phyloP scores from a whole-genome alignment of 2,113 vertebrate species.

The Malurus melanocephalus region DNA sequence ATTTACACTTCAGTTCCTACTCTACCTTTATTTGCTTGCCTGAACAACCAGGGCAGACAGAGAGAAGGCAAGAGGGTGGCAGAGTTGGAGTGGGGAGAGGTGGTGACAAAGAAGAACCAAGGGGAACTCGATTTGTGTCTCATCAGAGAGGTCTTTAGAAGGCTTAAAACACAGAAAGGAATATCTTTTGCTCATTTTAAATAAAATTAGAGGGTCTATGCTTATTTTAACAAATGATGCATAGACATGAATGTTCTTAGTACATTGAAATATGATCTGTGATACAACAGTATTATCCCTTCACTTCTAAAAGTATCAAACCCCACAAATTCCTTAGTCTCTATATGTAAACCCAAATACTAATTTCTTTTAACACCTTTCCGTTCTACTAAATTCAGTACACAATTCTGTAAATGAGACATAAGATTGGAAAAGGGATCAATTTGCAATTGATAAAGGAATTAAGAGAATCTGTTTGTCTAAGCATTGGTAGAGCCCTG shows the following conservation, averaged over 20 bases:
- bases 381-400: neutral
- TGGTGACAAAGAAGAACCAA: neutral
- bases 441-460: neutral
- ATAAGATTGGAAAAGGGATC: neutral
- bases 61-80: neutral
- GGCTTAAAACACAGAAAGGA: neutral
- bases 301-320: neutral
- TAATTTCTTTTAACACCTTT: neutral
- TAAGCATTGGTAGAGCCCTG: too few relatives aligned
- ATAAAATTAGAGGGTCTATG: neutral
- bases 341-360: neutral
- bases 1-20: constrained; percentile 30
- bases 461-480: neutral
- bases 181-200: neutral
- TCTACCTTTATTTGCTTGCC: neutral
- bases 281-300: neutral
- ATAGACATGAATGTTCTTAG: neutral
- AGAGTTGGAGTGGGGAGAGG: neutral
- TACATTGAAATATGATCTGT: neutral
- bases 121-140: neutral
- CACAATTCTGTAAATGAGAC: neutral
- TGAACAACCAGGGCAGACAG: neutral
- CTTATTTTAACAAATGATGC: neutral
- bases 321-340: neutral
- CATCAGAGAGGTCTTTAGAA: neutral